Evolutionary conservation across 2,888 invertebrate species (phyloP).

Genomic region (Pachydiplax longipennis): DNA sequence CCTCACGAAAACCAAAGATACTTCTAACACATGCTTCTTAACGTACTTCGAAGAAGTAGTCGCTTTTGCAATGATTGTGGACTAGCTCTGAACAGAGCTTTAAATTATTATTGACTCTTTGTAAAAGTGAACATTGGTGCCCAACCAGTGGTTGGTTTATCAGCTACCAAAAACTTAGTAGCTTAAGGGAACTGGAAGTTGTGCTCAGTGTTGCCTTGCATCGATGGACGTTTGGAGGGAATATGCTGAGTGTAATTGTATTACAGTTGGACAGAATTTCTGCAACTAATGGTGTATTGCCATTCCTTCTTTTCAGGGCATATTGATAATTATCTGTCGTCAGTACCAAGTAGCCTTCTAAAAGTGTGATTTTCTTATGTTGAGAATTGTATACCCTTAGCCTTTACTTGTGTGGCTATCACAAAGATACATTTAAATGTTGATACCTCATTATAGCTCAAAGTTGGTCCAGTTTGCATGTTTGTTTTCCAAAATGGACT

Average conservation of each 20-base stretch:
- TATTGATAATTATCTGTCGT: background rate
- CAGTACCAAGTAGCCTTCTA: background rate
- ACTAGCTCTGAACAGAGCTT: background rate
- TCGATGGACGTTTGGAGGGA: background rate
- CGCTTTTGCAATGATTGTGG: background rate
- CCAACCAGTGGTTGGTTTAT: background rate
- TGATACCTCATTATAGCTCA: slow-evolving; percentile 35
- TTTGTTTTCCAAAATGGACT: background rate
- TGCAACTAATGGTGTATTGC: background rate
- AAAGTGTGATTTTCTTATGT: background rate
- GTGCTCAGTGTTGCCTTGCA: background rate
- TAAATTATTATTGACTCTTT: background rate
- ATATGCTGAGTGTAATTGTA: background rate
- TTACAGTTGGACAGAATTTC: background rate
- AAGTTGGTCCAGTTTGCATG: background rate
- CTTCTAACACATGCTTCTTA: background rate
- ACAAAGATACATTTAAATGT: background rate
- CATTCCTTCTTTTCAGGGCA: background rate
- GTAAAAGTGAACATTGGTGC: background rate
- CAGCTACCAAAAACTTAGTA: background rate
- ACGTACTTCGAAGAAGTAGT: background rate
- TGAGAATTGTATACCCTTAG: background rate
- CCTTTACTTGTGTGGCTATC: background rate
- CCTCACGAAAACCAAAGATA: slow-evolving; percentile 36
- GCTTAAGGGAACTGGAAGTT: background rate